phyloP scores from a whole-genome alignment of 2,113 vertebrate species.

The Paramisgurnus dabryanus region DNA sequence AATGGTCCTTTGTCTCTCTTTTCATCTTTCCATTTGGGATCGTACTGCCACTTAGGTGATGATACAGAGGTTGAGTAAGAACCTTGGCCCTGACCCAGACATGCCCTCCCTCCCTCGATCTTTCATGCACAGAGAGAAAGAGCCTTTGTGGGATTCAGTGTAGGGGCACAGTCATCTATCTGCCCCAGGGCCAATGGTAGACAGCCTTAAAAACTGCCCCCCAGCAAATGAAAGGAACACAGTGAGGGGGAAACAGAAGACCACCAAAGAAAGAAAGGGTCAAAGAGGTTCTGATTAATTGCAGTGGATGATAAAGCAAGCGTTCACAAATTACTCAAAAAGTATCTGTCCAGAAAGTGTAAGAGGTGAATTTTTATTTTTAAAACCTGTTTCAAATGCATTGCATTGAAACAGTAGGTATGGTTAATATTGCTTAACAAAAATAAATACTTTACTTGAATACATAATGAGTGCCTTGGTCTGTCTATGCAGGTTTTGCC shows the following conservation, averaged over 20 bases:
- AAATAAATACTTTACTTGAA: no score
- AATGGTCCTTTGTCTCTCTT: background rate
- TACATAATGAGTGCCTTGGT: background rate
- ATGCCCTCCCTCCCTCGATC: background rate
- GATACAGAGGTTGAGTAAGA: constrained; percentile 21
- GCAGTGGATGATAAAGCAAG: background rate
- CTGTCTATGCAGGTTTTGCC: background rate
- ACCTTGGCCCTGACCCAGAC: constrained; percentile 7
- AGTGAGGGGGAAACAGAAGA: background rate
- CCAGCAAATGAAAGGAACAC: background rate
- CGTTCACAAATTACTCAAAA: no score
- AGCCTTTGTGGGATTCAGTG: constrained; percentile 37
- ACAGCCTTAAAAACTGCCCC: constrained; percentile 16
- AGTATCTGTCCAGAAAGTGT: no score
- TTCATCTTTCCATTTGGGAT: background rate
- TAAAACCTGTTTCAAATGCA: no score
- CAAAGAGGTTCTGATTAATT: background rate
- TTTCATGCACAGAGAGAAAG: constrained; percentile 9
- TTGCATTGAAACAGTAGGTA: no score
- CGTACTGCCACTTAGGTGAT: constrained; percentile 48
- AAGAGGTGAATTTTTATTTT: no score
- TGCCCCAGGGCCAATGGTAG: constrained; percentile 22
- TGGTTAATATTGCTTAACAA: no score
- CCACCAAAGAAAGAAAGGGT: background rate
- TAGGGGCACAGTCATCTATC: constrained; percentile 22